Evolutionary conservation across 2,888 invertebrate species (phyloP), one percentile per base, ranked within the genome.

Genomic region (Catotricha subobsoleta): DNA sequence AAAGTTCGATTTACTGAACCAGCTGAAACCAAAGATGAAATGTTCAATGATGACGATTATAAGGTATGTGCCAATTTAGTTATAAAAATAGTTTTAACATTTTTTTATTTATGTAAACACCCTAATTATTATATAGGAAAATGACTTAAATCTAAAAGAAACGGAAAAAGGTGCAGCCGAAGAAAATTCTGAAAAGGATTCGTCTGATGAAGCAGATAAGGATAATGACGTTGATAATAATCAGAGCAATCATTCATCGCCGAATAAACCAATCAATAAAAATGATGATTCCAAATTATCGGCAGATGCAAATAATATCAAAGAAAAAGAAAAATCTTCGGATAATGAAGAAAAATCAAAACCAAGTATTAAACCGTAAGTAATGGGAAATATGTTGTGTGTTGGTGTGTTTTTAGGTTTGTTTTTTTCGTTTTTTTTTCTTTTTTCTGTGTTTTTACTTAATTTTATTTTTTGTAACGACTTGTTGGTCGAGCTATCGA

Each of bases 1-100:
- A 87, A 86, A 66, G 87, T 88, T 42, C 75, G 87, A 46, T 88
- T 88, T 64, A 80, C 86, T 51, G 87, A 88, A 58, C 81, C 56
- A 37, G 36, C 46, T 30, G 45, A 48, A 41, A 47, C 45, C 35
- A 44, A 40, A 28, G 43, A 42, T 59, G 59, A 18, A 51, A 30
- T 28, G 10, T 29, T 52, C 1, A 57, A 59, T 1, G 58, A 59
- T 8, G 45, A 50, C 38, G 67, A 67, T 13, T 42, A 41, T 29
- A 44, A 45, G 15, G 42, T 34, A 39, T 33, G 16, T 9, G 9
- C 18, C 5, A 18, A 33, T n/a, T 16, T 16, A 33, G 18, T 15
- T 33, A 33, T 33, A 33, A 6, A 33, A 7, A 18, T 3, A 15
- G 6, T 18, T 16, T 13, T 16, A n/a, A n/a, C 18, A 16, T 33